phyloP scores from a whole-genome alignment of 2,888 invertebrate species.

The Lobophora halterata region DNA sequence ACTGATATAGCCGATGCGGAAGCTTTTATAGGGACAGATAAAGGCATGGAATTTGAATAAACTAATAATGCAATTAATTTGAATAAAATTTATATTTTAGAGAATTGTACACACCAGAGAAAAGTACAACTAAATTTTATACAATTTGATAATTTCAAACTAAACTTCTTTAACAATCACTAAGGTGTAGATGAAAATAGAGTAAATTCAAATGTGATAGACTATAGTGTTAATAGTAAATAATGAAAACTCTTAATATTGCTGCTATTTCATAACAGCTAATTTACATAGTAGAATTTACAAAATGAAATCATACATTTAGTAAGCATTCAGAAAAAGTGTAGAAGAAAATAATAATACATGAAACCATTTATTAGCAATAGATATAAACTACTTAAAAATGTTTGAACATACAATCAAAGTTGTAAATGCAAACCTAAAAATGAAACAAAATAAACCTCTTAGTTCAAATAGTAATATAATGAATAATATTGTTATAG shows the following conservation, averaged over 20 bases:
- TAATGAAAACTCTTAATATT: constrained; percentile 55
- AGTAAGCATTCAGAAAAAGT: constrained; percentile 41
- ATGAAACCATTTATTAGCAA: constrained; percentile 43
- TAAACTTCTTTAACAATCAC: constrained; percentile 55
- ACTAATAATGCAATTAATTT: constrained; percentile 52
- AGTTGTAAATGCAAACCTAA: constrained; percentile 63
- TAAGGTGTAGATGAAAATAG: constrained; percentile 70
- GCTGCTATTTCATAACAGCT: constrained; percentile 54
- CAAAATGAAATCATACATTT: constrained; percentile 36
- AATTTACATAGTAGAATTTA: constrained; percentile 37
- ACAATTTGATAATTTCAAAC: constrained; percentile 57
- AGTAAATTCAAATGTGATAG: constrained; percentile 45
- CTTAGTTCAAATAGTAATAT: constrained; percentile 73
- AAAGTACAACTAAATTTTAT: constrained; percentile 73
- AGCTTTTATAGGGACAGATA: constrained; percentile 50
- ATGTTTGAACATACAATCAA: constrained; percentile 46
- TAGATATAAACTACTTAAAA: constrained; percentile 37
- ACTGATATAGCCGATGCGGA: constrained; percentile 43
- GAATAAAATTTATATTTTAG: constrained; percentile 79
- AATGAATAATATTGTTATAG: constrained; percentile 70
- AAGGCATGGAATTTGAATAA: constrained; percentile 54
- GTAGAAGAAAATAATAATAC: constrained; percentile 40
- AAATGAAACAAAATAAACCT: constrained; percentile 69
- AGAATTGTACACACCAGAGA: constrained; percentile 78
- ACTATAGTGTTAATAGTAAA: constrained; percentile 55